Evolutionary conservation across 2,888 invertebrate genomes (phyloP).

Genomic region (Argyresthia albistria): DNA sequence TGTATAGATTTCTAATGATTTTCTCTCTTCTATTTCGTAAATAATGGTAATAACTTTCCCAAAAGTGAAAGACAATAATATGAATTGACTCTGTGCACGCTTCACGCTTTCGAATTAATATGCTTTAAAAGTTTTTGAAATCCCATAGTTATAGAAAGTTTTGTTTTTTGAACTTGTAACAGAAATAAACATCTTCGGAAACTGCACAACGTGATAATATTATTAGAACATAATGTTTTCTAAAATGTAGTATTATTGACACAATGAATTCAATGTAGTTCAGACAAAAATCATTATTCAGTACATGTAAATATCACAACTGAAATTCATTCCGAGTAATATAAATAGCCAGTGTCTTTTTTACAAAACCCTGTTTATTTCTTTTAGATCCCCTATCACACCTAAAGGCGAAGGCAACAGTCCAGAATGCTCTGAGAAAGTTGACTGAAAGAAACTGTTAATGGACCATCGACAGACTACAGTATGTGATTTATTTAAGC

Average conservation of each 20-base stretch:
- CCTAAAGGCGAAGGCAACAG: conserved; percentile 69
- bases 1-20: conserved; percentile 63
- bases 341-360: no score
- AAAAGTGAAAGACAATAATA: conserved; percentile 36
- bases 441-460: conserved; percentile 59
- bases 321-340: no score
- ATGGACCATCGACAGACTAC: conserved; percentile 9
- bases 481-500: conserved; percentile 45
- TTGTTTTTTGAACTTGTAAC: background rate
- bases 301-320: no score
- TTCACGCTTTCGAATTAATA: conserved; percentile 62
- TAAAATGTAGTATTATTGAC: background rate
- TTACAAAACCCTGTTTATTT: conserved; percentile 23
- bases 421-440: conserved; percentile 69
- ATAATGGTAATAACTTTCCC: conserved; percentile 65
- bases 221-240: no score
- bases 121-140: conserved; percentile 48
- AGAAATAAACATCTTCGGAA: background rate
- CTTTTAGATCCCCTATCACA: conserved; percentile 63
- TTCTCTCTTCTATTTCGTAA: conserved; percentile 34
- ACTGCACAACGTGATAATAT: no score
- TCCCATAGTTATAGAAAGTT: conserved; percentile 7
- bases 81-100: conserved; percentile 64
- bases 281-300: no score
- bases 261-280: no score